These are phyloP conservation scores for Pachypeltis micranthus DNA, from an alignment of 1,140 invertebrate genomes.

Conservation along the genomic window DNA sequence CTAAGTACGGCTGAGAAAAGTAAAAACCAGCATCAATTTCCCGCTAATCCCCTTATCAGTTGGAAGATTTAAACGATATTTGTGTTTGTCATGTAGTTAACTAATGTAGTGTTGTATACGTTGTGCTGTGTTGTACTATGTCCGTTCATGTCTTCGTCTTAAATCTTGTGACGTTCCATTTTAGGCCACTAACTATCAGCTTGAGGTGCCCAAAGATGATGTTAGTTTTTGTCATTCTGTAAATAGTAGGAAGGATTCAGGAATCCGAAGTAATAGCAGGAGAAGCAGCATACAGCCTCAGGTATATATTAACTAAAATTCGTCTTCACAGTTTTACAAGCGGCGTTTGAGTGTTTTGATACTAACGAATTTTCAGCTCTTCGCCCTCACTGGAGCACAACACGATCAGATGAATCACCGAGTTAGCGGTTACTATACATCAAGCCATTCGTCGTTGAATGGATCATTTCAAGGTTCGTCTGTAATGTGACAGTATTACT, in stretches of 20 bases:
- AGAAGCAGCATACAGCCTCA: conserved; percentile 74
- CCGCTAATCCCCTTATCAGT: too few species aligned
- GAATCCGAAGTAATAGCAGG: conserved; percentile 69
- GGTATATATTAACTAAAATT: too few species aligned
- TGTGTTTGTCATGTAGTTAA: too few species aligned
- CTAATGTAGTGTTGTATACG: too few species aligned
- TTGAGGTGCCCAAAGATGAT: conserved; percentile 37
- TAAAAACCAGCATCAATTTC: too few species aligned
- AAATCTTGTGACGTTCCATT: background rate
- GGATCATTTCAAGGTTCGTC: conserved; percentile 23
- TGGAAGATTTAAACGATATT: too few species aligned
- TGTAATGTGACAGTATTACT: conserved; percentile 2
- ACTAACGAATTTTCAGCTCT: conserved; percentile 40
- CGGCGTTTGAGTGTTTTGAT: background rate
- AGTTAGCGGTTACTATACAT: conserved; percentile 78
- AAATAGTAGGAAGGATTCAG: conserved; percentile 75
- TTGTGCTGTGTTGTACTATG: background rate
- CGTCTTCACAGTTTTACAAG: too few species aligned
- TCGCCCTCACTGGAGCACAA: conserved; percentile 55
- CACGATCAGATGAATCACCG: conserved; percentile 61
- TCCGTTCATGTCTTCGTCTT: background rate
- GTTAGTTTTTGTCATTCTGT: conserved; percentile 58
- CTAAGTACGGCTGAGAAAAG: too few species aligned
- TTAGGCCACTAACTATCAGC: conserved; percentile 5
- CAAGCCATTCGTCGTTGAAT: conserved; percentile 53